Base-by-base conservation (phyloP, 2,888 invertebrate species). In the Deilephila elpenor region DNA sequence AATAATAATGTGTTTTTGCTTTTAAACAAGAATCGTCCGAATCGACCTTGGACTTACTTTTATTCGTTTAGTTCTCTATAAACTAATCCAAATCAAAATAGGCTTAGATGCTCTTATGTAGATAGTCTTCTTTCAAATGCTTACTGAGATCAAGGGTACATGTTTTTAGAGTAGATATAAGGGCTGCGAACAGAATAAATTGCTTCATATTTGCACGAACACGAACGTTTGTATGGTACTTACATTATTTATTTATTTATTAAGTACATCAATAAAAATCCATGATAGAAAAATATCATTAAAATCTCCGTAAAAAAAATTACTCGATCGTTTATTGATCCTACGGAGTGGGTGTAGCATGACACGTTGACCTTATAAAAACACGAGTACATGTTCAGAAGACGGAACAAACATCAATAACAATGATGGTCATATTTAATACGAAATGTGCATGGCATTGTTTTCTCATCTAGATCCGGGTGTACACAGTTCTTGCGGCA, bases 331-430 rank as follows among this genome's bases (percentile, higher is more conserved):
- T 19, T 71, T 70, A 70, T 19, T 25, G 71, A 60, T 60, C 44
- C 5, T 37, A 25, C 14, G 17, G 71, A 44, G 60, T 59, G 44
- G 59, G 60, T 44, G 60, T 29, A 59, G 37, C 71, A 44, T 71
- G 71, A 71, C 71, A 59, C 44, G 71, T 60, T 60, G 71, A 60
- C 71, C 71, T 71, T 60, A 71, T 60, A 29, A 64, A 64, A 60
- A 71, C 25, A 34, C 8, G 11, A 60, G 60, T 59, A 60, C 71
- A 60, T 59, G 71, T 44, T 44, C 71, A 51, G 60, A 59, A 71
- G 60, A 71, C 67, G 67, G 67, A 67, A 67, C 67, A 67, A 67
- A 51, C 67, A 67, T 67, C 51, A 51, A 67, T 51, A 44, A 67
- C 67, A 62, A 62, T 60, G 60, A 51, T 67, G 51, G 51, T 67